These are phyloP conservation scores for Alitta virens DNA, from an alignment of 2,888 invertebrate genomes.

Conservation along the genomic window DNA sequence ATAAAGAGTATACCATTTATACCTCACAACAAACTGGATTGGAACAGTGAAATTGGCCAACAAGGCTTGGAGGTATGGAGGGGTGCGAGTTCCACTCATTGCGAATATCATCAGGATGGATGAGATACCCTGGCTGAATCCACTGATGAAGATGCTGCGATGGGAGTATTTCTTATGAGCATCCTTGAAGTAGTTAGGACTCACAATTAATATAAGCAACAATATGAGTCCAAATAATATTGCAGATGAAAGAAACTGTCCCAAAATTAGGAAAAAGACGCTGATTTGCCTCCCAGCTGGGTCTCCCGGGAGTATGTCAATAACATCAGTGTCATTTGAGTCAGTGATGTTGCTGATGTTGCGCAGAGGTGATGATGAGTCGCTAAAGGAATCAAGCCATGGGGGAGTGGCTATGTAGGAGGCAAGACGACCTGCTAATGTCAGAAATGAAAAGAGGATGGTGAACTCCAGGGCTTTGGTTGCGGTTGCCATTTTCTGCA, in stretches of 20 bases:
- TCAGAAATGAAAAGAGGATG: neutral
- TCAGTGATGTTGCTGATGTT: slow-evolving; percentile 5
- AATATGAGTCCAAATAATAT: too few relatives aligned
- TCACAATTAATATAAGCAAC: too few relatives aligned
- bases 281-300: neutral
- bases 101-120: slow-evolving; percentile 35
- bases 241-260: too few relatives aligned
- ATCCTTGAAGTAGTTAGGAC: too few relatives aligned
- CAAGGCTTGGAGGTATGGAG: slow-evolving; percentile 39
- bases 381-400: slow-evolving; percentile 8
- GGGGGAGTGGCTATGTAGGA: slow-evolving; percentile 1
- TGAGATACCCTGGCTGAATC: slow-evolving; percentile 33
- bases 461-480: neutral
- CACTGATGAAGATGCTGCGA: slow-evolving; percentile 32
- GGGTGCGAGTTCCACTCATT: slow-evolving; percentile 38
- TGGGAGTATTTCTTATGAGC: slow-evolving; percentile 27
- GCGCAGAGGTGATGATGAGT: neutral
- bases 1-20: too few relatives aligned
- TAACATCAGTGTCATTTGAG: neutral
- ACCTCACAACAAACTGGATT: slow-evolving; percentile 30
- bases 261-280: too few relatives aligned
- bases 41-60: slow-evolving; percentile 38
- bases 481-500: too few relatives aligned
- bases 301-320: neutral
- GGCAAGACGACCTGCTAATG: neutral